These are phyloP conservation scores for Oncorhynchus masou DNA, from an alignment of 2,113 vertebrate species.

Conservation along the genomic window DNA sequence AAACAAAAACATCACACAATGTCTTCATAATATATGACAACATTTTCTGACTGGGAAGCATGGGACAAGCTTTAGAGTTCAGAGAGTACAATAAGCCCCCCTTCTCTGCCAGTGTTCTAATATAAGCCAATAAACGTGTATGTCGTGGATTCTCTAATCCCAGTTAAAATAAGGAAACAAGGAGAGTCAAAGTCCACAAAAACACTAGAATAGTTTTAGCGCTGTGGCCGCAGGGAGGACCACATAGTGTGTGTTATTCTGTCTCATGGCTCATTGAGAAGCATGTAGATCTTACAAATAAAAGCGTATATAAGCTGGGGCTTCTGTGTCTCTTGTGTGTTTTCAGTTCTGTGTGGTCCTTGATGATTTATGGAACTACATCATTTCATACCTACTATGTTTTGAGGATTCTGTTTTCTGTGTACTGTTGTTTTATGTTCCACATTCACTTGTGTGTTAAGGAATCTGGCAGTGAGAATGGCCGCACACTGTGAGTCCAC, in stretches of 20 bases:
- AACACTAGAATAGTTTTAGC: not conserved
- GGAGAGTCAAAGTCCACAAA: not conserved
- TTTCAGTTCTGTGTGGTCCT: not conserved
- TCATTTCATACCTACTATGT: not conserved
- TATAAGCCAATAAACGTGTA: not conserved
- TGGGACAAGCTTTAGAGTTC: no score
- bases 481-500: not conserved
- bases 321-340: not conserved
- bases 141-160: not conserved
- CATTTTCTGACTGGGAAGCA: no score
- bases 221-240: not conserved
- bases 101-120: no score
- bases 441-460: no score
- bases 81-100: no score
- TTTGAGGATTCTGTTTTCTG: not conserved
- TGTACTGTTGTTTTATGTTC: not conserved
- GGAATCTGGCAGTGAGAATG: not conserved
- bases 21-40: no score
- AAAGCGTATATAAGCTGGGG: not conserved
- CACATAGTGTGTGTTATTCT: slow-evolving; percentile 4
- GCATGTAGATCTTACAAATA: not conserved
- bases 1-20: no score
- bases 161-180: not conserved
- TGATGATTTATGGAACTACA: not conserved
- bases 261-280: not conserved